These are phyloP conservation scores for Plecturocebus donacophilus DNA, from an alignment of 2,113 vertebrate species.

Conservation along the genomic window DNA sequence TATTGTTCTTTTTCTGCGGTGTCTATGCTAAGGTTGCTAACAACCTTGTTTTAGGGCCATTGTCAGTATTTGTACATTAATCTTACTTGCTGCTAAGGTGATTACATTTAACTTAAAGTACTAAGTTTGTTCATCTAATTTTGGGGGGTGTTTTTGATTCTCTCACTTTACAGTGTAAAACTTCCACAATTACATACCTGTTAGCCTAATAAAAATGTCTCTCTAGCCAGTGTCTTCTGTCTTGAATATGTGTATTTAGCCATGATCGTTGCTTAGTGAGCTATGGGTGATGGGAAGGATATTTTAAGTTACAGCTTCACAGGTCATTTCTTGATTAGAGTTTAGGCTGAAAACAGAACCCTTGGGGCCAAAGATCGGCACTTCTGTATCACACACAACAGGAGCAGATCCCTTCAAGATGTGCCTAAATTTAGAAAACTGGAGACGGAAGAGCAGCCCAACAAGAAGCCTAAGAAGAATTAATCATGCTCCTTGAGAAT, in stretches of 20 bases:
- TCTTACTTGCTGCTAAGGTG: not conserved
- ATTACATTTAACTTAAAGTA: not conserved
- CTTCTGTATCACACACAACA: not conserved
- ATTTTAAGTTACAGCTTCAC: not conserved
- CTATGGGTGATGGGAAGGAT: not conserved
- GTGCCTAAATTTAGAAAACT: not conserved
- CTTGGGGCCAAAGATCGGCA: too few relatives aligned
- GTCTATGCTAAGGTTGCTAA: not conserved
- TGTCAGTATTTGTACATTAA: not conserved
- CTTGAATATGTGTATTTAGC: not conserved
- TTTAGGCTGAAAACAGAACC: not conserved
- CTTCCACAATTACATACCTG: not conserved
- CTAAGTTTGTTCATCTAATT: not conserved
- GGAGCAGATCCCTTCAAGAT: not conserved
- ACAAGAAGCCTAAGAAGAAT: not conserved
- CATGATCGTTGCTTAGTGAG: not conserved
- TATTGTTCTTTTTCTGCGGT: not conserved
- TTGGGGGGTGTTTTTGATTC: not conserved
- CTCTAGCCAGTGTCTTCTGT: not conserved
- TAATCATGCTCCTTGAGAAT: not conserved
- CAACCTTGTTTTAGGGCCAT: not conserved
- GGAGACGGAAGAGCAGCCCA: not conserved
- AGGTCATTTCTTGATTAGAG: not conserved
- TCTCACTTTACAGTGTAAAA: not conserved
- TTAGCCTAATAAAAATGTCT: not conserved